Evolutionary conservation across 2,888 invertebrate species (phyloP).

Genomic region (Podabrus alpinus): DNA sequence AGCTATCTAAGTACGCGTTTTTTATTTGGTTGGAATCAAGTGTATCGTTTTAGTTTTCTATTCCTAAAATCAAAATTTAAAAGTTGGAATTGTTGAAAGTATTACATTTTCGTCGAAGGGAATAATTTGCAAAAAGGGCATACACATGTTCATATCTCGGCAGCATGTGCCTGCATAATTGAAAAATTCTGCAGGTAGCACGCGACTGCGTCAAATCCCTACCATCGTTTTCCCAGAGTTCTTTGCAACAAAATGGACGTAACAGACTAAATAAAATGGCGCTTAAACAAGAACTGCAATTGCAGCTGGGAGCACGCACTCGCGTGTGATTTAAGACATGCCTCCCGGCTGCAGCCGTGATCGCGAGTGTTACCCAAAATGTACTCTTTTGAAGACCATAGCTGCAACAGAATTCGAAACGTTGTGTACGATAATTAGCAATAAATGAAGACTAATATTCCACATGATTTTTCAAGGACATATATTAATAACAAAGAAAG

Average conservation of each 20-base stretch:
- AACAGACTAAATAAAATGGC: constrained; percentile 49
- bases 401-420: constrained; percentile 43
- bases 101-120: neutral
- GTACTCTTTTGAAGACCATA: constrained; percentile 43
- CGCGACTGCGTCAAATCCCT: constrained; percentile 37
- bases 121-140: neutral
- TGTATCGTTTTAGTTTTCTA: constrained; percentile 15
- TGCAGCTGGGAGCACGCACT: constrained; percentile 45
- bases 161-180: constrained; percentile 38
- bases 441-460: constrained; percentile 55
- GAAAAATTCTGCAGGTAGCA: constrained; percentile 36
- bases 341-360: constrained; percentile 37
- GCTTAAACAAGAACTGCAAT: constrained; percentile 44
- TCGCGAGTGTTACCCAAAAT: constrained; percentile 44
- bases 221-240: constrained; percentile 33
- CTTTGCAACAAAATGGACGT: constrained; percentile 47
- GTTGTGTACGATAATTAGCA: constrained; percentile 50
- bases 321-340: constrained; percentile 41
- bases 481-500: constrained; percentile 53
- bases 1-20: constrained; percentile 24
- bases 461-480: constrained; percentile 54
- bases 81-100: neutral
- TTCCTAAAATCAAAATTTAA: neutral
- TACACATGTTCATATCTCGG: constrained; percentile 17
- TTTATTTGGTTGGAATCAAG: constrained; percentile 28